Base-by-base conservation (phyloP, 2,113 vertebrate species). In the Microtus richardsoni region DNA sequence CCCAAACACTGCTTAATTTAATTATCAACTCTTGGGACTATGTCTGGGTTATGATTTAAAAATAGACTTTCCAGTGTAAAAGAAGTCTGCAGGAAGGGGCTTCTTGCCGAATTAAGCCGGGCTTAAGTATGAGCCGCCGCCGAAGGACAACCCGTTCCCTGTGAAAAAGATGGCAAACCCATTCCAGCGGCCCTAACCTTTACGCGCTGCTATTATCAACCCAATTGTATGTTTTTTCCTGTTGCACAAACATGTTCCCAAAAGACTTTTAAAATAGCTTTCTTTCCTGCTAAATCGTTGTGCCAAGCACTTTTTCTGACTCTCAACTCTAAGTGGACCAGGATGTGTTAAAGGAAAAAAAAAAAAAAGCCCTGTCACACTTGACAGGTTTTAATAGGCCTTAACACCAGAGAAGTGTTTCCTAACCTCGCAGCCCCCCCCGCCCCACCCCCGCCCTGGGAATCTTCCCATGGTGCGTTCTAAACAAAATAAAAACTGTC, bases 221-320 rank as follows among this genome's bases (percentile, higher is more conserved):
- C 64, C 95, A 91, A 94, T 93, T 95, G 97, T 96, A 66, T 98
- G 97, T 98, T 98, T 98, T 98, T 98, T 98, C 98, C 98, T 97
- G 98, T 98, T 98, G 96, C 96, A 98, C 94, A 98, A 98, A 98
- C 98, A 98, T 97, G 97, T 98, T 97, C 98, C 98, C 98, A 93
- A 96, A 97, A 95, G 97, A 95, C 96, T 97, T 98, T 95, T 97
- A 98, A 98, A 98, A 98, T 98, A 98, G 97, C 95, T 96, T 97
- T 97, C 97, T 98, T 98, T 98, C 98, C 98, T 98, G 98, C 93
- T 96, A 96, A 98, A 95, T 33, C 86, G 97, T 97, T 84, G 95
- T 95, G 97, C 97, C 98, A 97, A 97, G 96, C 96, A 97, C 88
- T 97, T 97, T 97, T 97, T 96, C 94, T 95, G 90, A 94, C 93